Conservation (phyloP, 2,888 invertebrate species). For the Aplocera efformata region DNA sequence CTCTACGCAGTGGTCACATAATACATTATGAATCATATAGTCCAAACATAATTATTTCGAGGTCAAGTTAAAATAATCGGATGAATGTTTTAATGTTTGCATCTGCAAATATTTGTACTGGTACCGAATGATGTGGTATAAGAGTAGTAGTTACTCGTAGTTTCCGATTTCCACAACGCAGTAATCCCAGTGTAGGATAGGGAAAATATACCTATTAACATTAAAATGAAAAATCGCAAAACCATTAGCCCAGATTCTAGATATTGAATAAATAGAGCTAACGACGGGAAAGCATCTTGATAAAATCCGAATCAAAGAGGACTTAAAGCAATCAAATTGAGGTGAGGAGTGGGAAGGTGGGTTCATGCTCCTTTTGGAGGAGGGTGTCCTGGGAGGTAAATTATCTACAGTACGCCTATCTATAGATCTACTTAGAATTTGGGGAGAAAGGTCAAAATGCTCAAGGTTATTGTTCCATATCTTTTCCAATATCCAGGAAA, state of each 20-base stretch:
- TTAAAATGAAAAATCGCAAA: no score
- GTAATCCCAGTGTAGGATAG: no score
- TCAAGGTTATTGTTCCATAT: constrained; percentile 18
- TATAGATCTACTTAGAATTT: constrained; percentile 17
- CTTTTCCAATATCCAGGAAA: constrained; percentile 13
- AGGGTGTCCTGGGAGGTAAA: constrained; percentile 12
- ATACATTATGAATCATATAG: no score
- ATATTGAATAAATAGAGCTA: neutral
- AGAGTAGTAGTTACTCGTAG: no score
- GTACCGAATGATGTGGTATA: no score
- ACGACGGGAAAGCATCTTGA: constrained; percentile 5
- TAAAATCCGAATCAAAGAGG: constrained; percentile 15
- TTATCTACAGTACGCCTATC: constrained; percentile 15
- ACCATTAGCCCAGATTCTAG: neutral
- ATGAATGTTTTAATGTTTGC: no score
- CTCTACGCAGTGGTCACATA: no score
- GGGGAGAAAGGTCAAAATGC: constrained; percentile 13
- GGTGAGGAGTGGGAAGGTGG: constrained; percentile 17
- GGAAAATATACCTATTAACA: no score
- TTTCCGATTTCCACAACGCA: no score
- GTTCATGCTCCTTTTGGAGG: constrained; percentile 9
- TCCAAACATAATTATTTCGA: no score
- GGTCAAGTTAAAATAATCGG: no score
- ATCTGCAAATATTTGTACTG: no score
- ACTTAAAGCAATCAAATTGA: constrained; percentile 13